Conservation (phyloP, 2,797 vertebrate species). For the Eutrigla gurnardus region DNA sequence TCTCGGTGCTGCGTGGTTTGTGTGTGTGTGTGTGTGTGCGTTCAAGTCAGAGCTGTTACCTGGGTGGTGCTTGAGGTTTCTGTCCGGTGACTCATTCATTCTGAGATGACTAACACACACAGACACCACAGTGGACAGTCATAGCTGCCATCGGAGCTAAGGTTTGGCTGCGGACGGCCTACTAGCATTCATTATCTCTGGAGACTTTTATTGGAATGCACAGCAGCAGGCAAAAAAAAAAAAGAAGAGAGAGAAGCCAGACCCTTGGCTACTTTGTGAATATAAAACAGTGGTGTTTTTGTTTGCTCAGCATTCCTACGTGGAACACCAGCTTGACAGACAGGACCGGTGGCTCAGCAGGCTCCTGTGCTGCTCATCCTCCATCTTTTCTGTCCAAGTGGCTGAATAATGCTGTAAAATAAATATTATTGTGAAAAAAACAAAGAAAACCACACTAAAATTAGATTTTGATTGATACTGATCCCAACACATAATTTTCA, state of each 20-base stretch:
- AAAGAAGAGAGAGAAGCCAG: slow-evolving; percentile 40
- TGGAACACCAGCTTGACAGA: slow-evolving; percentile 36
- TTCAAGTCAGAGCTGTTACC: slow-evolving; percentile 53
- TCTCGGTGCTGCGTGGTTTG: slow-evolving; percentile 13
- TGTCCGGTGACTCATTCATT: slow-evolving; percentile 74
- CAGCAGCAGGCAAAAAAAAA: slow-evolving; percentile 37
- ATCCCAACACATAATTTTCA: slow-evolving; percentile 52
- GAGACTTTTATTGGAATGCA: slow-evolving; percentile 63
- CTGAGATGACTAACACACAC: slow-evolving; percentile 69
- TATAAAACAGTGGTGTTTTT: slow-evolving; percentile 56
- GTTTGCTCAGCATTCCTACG: slow-evolving; percentile 54
- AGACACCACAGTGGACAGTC: slow-evolving; percentile 68
- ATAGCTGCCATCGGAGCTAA: slow-evolving; percentile 56
- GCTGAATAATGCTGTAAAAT: slow-evolving; percentile 32
- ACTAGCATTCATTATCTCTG: slow-evolving; percentile 60
- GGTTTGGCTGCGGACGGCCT: slow-evolving; percentile 36
- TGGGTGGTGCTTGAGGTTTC: slow-evolving; percentile 75
- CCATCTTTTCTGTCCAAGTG: slow-evolving; percentile 24
- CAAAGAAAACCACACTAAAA: slow-evolving; percentile 25
- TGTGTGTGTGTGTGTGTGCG: slow-evolving; percentile 34
- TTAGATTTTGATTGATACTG: slow-evolving; percentile 48
- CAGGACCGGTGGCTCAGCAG: slow-evolving; percentile 12
- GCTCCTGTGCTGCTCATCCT: slow-evolving; percentile 16
- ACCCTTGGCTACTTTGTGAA: slow-evolving; percentile 48
- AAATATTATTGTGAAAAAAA: slow-evolving; percentile 53